phyloP scores from a whole-genome alignment of 1,140 invertebrate species.

The Ectropis grisescens region DNA sequence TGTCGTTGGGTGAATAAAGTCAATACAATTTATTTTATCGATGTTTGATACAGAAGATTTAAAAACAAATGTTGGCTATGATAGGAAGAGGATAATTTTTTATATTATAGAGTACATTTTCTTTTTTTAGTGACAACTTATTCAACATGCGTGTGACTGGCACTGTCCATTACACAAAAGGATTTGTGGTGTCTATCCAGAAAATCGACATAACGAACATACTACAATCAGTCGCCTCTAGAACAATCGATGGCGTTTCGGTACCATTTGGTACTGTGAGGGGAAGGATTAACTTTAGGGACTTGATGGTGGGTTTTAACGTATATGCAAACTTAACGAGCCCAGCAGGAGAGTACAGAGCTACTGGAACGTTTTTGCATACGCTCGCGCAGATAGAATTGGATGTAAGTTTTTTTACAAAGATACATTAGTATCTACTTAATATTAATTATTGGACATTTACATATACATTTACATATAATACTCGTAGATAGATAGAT shows the following conservation, averaged over 20 bases:
- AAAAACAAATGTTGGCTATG: no score
- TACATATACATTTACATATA: no score
- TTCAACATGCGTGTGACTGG: conserved; percentile 25
- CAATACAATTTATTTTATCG: no score
- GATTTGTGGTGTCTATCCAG: conserved; percentile 32
- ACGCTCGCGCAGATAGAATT: no score
- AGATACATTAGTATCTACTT: no score
- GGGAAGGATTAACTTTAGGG: conserved; percentile 16
- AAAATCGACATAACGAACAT: conserved; percentile 22
- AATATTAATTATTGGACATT: no score
- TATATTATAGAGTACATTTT: no score
- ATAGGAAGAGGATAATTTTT: no score
- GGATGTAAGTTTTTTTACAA: no score
- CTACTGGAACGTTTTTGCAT: conserved; percentile 19
- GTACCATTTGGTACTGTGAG: conserved; percentile 5
- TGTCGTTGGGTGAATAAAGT: no score
- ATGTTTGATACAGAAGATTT: no score
- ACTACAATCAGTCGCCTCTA: not conserved
- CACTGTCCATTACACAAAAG: conserved; percentile 31
- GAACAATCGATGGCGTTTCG: conserved; percentile 5
- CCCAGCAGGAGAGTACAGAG: conserved; percentile 4
- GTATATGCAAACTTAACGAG: conserved; percentile 18
- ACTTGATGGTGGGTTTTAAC: conserved; percentile 26
- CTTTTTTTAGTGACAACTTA: conserved; percentile 19
- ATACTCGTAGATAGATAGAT: no score